Percentiles rank a stretch among this genome's conserved stretches.
Conservation (phyloP, 1,140 invertebrate species). For the Brachionus calyciflorus region DNA sequence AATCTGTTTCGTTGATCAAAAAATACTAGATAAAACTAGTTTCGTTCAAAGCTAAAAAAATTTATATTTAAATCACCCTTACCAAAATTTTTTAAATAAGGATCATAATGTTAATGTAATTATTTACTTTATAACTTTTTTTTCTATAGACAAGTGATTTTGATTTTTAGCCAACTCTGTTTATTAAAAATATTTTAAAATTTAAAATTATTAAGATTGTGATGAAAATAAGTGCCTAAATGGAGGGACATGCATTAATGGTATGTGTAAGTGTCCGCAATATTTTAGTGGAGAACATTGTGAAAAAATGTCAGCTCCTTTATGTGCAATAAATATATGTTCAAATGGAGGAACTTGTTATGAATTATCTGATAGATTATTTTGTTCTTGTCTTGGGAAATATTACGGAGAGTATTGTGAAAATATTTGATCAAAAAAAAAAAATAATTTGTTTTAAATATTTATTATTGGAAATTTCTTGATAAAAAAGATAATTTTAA, state of each 20-base stretch:
- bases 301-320: background rate
- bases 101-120: too few species aligned
- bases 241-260: slow-evolving; percentile 72
- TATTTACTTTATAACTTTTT: too few species aligned
- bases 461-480: background rate
- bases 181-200: background rate
- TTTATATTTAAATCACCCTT: too few species aligned
- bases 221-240: slow-evolving; percentile 76
- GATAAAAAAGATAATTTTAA: background rate
- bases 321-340: slow-evolving; percentile 12
- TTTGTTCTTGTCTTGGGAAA: background rate
- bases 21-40: too few species aligned
- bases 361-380: background rate
- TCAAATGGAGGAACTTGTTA: slow-evolving; percentile 22
- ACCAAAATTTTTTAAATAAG: too few species aligned
- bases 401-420: slow-evolving; percentile 4
- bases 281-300: background rate
- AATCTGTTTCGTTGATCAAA: too few species aligned
- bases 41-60: too few species aligned
- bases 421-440: background rate
- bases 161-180: too few species aligned
- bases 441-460: too few species aligned
- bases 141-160: too few species aligned
- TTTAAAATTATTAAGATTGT: slow-evolving; percentile 65
- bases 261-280: slow-evolving; percentile 21